Evolutionary conservation across 2,888 invertebrate genomes (phyloP).

Genomic region (Spodoptera exigua): DNA sequence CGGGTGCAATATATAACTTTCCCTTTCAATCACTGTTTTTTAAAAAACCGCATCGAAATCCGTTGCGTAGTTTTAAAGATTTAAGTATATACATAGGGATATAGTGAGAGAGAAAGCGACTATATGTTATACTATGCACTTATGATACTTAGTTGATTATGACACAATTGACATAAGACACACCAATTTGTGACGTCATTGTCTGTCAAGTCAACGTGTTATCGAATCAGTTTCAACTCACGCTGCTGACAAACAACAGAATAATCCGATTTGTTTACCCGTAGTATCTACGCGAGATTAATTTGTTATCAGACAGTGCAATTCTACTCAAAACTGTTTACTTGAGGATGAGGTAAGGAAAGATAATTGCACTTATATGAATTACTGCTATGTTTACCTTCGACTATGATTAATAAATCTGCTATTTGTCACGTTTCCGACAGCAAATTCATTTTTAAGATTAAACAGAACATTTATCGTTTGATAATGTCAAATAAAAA

Average conservation of each 20-base stretch:
- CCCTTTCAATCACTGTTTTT: no score
- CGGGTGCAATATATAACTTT: no score
- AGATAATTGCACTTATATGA: slow-evolving; percentile 43
- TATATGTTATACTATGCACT: no score
- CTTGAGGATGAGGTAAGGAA: slow-evolving; percentile 29
- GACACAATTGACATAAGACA: background rate
- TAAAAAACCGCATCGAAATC: no score
- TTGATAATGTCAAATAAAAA: background rate
- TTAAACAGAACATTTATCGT: slow-evolving; percentile 4
- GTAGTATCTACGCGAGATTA: slow-evolving; percentile 19
- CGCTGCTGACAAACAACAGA: slow-evolving; percentile 22
- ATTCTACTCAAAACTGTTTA: slow-evolving; percentile 33
- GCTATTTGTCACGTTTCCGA: slow-evolving; percentile 26
- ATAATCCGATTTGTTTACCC: slow-evolving; percentile 26
- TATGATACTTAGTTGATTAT: no score
- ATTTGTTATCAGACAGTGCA: slow-evolving; percentile 42
- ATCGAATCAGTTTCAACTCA: slow-evolving; percentile 8
- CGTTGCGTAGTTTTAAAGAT: no score
- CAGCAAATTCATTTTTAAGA: slow-evolving; percentile 12
- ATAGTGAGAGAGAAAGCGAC: no score
- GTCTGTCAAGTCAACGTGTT: background rate
- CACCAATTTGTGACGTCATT: background rate
- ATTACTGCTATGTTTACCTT: slow-evolving; percentile 48
- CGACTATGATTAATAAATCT: slow-evolving; percentile 18
- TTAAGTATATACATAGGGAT: no score